Percentiles rank a stretch among this genome's conserved stretches.
Conservation (phyloP, 2,888 invertebrate genomes). For the Drosophila pegasa region DNA sequence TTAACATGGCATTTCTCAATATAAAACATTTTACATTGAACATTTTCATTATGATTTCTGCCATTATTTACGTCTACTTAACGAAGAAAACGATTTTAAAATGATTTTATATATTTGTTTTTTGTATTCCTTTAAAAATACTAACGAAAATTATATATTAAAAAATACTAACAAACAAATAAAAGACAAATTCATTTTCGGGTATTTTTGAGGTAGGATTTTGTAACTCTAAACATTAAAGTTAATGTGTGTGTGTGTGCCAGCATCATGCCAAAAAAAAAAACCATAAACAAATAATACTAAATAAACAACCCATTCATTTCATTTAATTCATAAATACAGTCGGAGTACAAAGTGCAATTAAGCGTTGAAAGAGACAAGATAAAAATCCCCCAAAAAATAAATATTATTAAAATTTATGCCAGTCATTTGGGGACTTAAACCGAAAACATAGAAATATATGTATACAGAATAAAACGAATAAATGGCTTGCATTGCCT, state of each 20-base stretch:
- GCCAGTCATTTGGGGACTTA: slow-evolving; percentile 1
- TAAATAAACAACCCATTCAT: slow-evolving; percentile 33
- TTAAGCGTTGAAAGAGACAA: neutral
- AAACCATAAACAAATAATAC: slow-evolving; percentile 9
- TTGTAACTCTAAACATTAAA: slow-evolving; percentile 45
- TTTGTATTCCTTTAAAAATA: slow-evolving; percentile 42
- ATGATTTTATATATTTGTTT: slow-evolving; percentile 49
- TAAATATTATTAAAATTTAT: slow-evolving; percentile 16
- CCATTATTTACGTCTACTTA: slow-evolving; percentile 27
- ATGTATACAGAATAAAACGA: neutral
- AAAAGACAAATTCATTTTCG: slow-evolving; percentile 85
- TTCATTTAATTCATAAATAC: slow-evolving; percentile 22
- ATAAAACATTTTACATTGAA: slow-evolving; percentile 34
- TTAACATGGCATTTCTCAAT: slow-evolving; percentile 39
- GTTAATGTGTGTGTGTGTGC: slow-evolving; percentile 45
- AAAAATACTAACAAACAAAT: slow-evolving; percentile 67
- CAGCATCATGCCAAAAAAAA: slow-evolving; percentile 36
- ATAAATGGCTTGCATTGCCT: neutral
- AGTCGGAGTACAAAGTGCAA: slow-evolving; percentile 51
- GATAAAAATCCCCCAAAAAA: slow-evolving; percentile 6
- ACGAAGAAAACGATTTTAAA: slow-evolving; percentile 42
- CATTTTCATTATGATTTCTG: slow-evolving; percentile 45
- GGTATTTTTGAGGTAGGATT: slow-evolving; percentile 85
- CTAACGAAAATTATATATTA: slow-evolving; percentile 51
- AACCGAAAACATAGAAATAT: neutral